Evolutionary conservation across 2,888 invertebrate species (phyloP), one percentile per base, ranked within the genome.

Genomic region (Chironomus riparius): DNA sequence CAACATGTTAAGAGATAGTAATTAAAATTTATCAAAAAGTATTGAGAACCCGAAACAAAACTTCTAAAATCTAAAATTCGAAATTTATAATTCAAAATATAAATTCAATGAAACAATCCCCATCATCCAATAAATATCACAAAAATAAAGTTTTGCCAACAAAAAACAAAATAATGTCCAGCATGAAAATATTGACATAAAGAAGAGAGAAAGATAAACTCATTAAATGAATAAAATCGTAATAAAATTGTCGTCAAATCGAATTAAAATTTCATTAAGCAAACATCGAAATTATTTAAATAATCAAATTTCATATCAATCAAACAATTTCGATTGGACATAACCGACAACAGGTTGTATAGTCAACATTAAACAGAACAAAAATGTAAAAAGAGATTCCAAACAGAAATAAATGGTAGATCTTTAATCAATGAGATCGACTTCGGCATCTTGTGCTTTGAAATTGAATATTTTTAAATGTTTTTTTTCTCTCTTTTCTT

Each of bases 261-360:
- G 65, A 65, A 65, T 70, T 71, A 73, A 62, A 73, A 15, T 61
- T 73, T 73, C 62, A 62, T 73, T 73, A 73, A 73, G 62, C 62
- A 73, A 38, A 73, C 72, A 73, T n/a, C 15, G 71, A 56, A 15
- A 71, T n/a, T n/a, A n/a, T 71, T 71, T 71, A 47, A 71, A 71
- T 71, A 56, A 71, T 71, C 47, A 71, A 71, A 50, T 56, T 50
- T 71, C 28, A 47, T 47, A 73, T 73, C 72, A 73, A 73, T 73
- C 72, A 73, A 73, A 71, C 24, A 24, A 38, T 38, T 56, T 71
- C 71, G 48, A 56, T 22, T 68, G 13, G 56, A 21, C 15, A 21
- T 71, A 24, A 71, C 56, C 18, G 71, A 48, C 18, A 71, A 71
- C 71, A 71, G 71, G 71, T 71, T 71, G 50, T 48, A 18, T 12